These are phyloP conservation scores for Chouioia cunea DNA, from an alignment of 2,888 invertebrate species.

Conservation along the genomic window DNA sequence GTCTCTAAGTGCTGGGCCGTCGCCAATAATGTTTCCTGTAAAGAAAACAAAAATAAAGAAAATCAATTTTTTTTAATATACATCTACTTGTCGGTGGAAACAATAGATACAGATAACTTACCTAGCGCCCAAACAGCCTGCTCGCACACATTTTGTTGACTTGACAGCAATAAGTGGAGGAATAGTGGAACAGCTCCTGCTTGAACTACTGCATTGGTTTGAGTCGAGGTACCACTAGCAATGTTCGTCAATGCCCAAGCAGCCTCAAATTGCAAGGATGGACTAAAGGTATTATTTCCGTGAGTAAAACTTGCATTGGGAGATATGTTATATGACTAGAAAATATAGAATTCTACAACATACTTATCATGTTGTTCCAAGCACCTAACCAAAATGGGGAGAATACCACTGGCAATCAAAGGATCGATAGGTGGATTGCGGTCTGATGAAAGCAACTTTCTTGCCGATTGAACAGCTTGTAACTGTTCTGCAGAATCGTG, in stretches of 20 bases:
- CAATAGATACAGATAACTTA: too few species aligned
- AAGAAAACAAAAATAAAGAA: too few species aligned
- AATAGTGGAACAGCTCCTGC: conserved; percentile 97
- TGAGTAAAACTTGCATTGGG: not conserved
- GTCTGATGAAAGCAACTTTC: conserved; percentile 96
- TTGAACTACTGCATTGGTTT: conserved; percentile 91
- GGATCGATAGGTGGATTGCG: conserved; percentile 98
- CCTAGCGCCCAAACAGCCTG: conserved; percentile 99
- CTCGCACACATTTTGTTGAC: conserved; percentile 97
- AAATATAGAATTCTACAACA: conserved; percentile 47
- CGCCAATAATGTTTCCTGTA: conserved; percentile 86
- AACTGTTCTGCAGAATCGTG: conserved; percentile 86
- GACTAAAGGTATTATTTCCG: conserved; percentile 69
- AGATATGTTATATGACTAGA: too few species aligned
- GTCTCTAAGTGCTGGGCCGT: conserved; percentile 94
- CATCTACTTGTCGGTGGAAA: too few species aligned
- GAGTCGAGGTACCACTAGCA: conserved; percentile 92
- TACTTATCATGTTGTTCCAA: conserved; percentile 84
- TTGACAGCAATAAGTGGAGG: conserved; percentile 89
- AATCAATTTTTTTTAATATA: too few species aligned
- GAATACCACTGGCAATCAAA: conserved; percentile 92
- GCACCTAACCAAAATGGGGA: conserved; percentile 94
- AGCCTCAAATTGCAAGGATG: conserved; percentile 94
- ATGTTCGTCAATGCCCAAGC: conserved; percentile 99
- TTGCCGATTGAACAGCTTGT: conserved; percentile 92